Conservation (phyloP, 2,888 invertebrate species). For the Leptarthrus brevirostris region DNA sequence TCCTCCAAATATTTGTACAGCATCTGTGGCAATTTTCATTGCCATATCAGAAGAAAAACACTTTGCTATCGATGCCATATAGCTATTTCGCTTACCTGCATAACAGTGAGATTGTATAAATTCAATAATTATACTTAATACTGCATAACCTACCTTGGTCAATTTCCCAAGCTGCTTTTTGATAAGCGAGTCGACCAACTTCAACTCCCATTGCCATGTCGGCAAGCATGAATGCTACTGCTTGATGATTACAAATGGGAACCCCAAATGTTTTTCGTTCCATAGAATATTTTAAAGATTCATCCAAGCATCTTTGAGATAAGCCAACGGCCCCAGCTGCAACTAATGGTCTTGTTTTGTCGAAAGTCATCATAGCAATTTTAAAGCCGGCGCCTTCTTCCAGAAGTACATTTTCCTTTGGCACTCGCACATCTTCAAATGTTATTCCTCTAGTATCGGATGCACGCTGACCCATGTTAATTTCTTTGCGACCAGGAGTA, state of each 20-base stretch:
- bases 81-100: constrained; percentile 70
- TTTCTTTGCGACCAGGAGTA: constrained; percentile 74
- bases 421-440: constrained; percentile 80
- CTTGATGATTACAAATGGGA: constrained; percentile 80
- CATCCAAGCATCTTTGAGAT: constrained; percentile 85
- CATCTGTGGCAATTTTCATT: constrained; percentile 88
- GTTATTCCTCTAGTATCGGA: constrained; percentile 79
- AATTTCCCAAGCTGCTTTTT: constrained; percentile 84
- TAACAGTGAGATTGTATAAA: constrained; percentile 12
- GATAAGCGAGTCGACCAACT: constrained; percentile 82
- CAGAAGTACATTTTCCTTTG: constrained; percentile 76
- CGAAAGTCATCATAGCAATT: constrained; percentile 80
- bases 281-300: constrained; percentile 86
- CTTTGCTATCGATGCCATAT: constrained; percentile 89
- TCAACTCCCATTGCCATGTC: constrained; percentile 91
- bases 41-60: constrained; percentile 87
- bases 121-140: constrained; percentile 59
- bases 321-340: constrained; percentile 88
- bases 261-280: constrained; percentile 91
- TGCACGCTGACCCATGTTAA: constrained; percentile 80
- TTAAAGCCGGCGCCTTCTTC: constrained; percentile 79
- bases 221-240: constrained; percentile 88
- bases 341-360: constrained; percentile 79
- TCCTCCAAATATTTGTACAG: constrained; percentile 93
- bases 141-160: constrained; percentile 77